Evolutionary conservation across 2,113 vertebrate genomes (phyloP), one percentile per base, ranked within the genome.

Genomic region (Anas platyrhynchos): DNA sequence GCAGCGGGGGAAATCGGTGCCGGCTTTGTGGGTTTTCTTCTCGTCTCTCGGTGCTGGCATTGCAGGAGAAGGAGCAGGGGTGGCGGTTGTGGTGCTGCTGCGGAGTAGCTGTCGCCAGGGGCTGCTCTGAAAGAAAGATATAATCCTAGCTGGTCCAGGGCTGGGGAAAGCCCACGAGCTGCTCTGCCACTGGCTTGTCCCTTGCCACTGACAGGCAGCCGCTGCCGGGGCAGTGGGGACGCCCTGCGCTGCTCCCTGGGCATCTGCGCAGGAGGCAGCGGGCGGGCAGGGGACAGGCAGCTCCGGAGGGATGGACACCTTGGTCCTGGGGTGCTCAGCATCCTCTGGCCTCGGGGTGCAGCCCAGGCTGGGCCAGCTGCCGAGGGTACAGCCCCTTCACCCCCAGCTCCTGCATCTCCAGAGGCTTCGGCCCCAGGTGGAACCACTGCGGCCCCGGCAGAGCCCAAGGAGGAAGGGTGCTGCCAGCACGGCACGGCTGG

Each of bases 11-110:
- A 80, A 80, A 90, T 56, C 4, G 4, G 15, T 89, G 55, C 34
- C 11, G 67, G 36, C 91, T 97, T 94, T 92, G 87, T 89, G 56
- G 83, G 68, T 55, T 29, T 17, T 87, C 65, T 76, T 52, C 41
- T 69, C 34, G 17, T 80, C 75, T 88, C 84, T 88, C 6, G 26
- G 46, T 74, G 62, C 36, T n/a, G 67, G 50, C 78, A 44, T 11
- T 73, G 85, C 92, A 93, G 82, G 88, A 93, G 67, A 93, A 69
- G 0, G 32, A 88, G 73, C 32, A 13, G 87, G 83, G 74, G 67
- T 94, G 34, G n/a, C 73, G 27, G 34, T 52, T 69, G 34, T 25
- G 25, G 68, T 29, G 58, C 29, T 61, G 82, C 80, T 77, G n/a
- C 25, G 52, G 83, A 79, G 41, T 83, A 93, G 85, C 73, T 67